phyloP scores from a whole-genome alignment of 2,888 invertebrate species.

The Dendrolimus houi region DNA sequence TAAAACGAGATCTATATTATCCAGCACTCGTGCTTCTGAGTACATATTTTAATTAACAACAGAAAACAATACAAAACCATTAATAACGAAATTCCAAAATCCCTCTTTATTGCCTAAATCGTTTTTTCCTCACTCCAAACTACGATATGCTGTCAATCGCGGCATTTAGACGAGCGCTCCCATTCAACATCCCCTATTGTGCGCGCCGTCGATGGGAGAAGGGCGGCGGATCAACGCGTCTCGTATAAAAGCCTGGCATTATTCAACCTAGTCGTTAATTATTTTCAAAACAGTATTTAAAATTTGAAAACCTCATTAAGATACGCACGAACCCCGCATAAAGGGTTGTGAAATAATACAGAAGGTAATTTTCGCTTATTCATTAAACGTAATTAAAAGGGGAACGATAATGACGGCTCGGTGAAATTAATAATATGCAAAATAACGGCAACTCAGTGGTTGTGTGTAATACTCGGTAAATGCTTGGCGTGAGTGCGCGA shows the following conservation, averaged over 20 bases:
- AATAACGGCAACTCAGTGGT: slow-evolving; percentile 34
- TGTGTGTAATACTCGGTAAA: slow-evolving; percentile 8
- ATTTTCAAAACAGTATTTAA: slow-evolving; percentile 64
- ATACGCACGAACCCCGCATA: slow-evolving; percentile 51
- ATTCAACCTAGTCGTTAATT: slow-evolving; percentile 56
- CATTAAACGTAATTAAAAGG: slow-evolving; percentile 70
- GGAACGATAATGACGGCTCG: slow-evolving; percentile 43
- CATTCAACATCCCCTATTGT: not conserved
- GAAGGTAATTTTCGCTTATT: slow-evolving; percentile 74
- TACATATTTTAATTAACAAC: too few species aligned
- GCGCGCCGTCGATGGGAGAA: not conserved
- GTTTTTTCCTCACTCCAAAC: not conserved
- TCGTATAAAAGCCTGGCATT: slow-evolving; percentile 18
- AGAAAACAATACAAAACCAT: not conserved
- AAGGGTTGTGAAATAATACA: slow-evolving; percentile 60
- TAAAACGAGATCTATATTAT: too few species aligned
- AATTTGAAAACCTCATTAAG: slow-evolving; percentile 71
- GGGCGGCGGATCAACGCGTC: slow-evolving; percentile 16
- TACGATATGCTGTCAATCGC: slow-evolving; percentile 8
- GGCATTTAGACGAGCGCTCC: slow-evolving; percentile 6
- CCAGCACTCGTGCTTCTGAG: too few species aligned
- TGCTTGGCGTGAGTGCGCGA: slow-evolving; percentile 2
- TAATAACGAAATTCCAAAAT: slow-evolving; percentile 7
- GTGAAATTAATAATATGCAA: slow-evolving; percentile 48
- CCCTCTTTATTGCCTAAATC: slow-evolving; percentile 4